Evolutionary conservation across 2,888 invertebrate species (phyloP), one percentile per base, ranked within the genome.

Genomic region (Myathropa florea): DNA sequence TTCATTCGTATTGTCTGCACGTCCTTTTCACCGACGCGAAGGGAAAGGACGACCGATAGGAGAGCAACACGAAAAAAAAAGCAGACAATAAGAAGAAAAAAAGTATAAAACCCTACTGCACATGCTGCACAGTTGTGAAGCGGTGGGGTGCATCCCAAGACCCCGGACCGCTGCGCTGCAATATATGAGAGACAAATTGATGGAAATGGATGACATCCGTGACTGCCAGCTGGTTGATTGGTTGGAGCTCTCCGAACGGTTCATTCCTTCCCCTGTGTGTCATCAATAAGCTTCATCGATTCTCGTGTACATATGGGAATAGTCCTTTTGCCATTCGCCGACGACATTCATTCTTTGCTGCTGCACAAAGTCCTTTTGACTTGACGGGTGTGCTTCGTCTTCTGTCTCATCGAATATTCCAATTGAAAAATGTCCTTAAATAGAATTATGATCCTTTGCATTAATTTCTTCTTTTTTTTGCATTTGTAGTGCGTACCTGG

Each of bases 391-490:
- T 18, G 1, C 30, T 18, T 33, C n/a, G n/a, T 10, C 1, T 24
- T 7, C 55, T 46, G 70, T 60, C 75, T 33, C 82, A 86, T 86
- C 83, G 75, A 83, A 86, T 83, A 86, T 86, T 86, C 86, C 78
- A 86, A 86, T 86, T 86, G 83, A 82, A 79, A 59, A 70, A 83
- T 78, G 72, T 73, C 68, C 70, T 78, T 65, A 65, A 77, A 78
- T 72, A 72, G 81, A 78, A 59, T 85, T 72, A 81, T 63, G 77
- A 77, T 61, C 61, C 61, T 64, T 61, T n/a, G 10, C 67, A 18
- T n/a, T 24, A 24, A 23, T 73, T 57, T 76, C 59, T n/a, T 63
- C 33, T 18, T 78, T 59, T 64, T 21, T 64, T 33, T 23, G 36
- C 68, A 68, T 83, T 83, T 83, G 78, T 71, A 65, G 60, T 83